Evolutionary conservation across 2,113 vertebrate genomes (phyloP).

Genomic region (Romanogobio albipinnatus): DNA sequence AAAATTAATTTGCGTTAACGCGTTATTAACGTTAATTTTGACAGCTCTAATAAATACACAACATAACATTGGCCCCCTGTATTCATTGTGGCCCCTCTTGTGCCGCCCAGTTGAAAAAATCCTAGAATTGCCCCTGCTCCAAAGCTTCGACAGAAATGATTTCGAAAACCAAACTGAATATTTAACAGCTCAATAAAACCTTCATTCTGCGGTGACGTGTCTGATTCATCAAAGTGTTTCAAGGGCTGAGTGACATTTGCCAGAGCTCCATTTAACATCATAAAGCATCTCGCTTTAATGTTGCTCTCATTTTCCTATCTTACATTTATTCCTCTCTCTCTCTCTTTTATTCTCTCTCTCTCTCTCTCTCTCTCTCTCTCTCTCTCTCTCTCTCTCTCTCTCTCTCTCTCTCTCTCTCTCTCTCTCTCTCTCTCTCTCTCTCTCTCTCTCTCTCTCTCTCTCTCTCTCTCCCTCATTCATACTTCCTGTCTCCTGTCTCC

Average conservation of each 20-base stretch:
- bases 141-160: slow-evolving; percentile 59
- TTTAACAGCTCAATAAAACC: slow-evolving; percentile 41
- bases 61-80: too few species aligned
- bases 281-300: slow-evolving; percentile 32
- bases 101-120: too few species aligned
- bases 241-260: slow-evolving; percentile 37
- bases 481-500: slow-evolving; percentile 23
- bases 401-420: neutral
- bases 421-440: slow-evolving; percentile 40
- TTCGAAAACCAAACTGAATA: slow-evolving; percentile 55
- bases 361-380: neutral
- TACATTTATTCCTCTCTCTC: neutral
- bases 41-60: too few species aligned
- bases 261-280: slow-evolving; percentile 38
- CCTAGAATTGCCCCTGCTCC: slow-evolving; percentile 11
- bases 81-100: too few species aligned
- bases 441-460: slow-evolving; percentile 26
- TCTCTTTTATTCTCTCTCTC: slow-evolving; percentile 37
- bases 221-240: slow-evolving; percentile 42
- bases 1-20: too few species aligned
- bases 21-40: too few species aligned
- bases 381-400: slow-evolving; percentile 26
- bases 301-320: neutral
- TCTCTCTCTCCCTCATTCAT: slow-evolving; percentile 34
- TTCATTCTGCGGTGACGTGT: slow-evolving; percentile 53